A percentile compares a stretch with the other conserved stretches of the same genome.
Conservation (phyloP, 2,888 invertebrate species). For the Protophormia terraenovae region DNA sequence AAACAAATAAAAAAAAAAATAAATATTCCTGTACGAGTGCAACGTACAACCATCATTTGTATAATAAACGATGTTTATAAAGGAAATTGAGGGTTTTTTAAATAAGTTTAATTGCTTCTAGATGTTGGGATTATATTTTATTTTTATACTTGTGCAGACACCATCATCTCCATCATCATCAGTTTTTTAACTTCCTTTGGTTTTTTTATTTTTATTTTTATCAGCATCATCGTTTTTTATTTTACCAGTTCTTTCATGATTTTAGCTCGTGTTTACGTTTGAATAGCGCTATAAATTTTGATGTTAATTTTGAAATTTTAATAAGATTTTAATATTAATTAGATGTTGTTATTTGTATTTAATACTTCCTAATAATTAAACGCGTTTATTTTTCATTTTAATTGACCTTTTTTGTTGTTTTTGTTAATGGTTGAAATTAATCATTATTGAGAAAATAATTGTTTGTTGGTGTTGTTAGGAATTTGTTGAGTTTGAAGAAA, state of each 20-base stretch:
- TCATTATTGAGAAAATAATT: not conserved
- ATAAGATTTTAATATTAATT: conserved; percentile 46
- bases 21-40: not conserved
- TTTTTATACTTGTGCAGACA: conserved; percentile 1
- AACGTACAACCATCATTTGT: not conserved
- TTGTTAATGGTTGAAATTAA: conserved; percentile 12
- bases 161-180: not conserved
- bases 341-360: no score
- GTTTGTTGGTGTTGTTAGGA: not conserved
- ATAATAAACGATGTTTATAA: conserved; percentile 37
- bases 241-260: not conserved
- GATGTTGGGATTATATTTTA: conserved; percentile 25
- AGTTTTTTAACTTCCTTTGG: not conserved
- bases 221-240: conserved; percentile 21
- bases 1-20: not conserved
- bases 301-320: conserved; percentile 13
- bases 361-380: not conserved
- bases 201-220: conserved; percentile 10
- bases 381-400: not conserved
- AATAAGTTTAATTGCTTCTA: conserved; percentile 59
- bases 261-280: not conserved
- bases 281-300: not conserved
- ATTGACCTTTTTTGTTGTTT: not conserved
- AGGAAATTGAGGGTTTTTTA: conserved; percentile 39
- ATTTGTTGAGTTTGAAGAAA: not conserved